phyloP scores from a whole-genome alignment of 1,140 invertebrate species.

The Rhagoletis zephyria region DNA sequence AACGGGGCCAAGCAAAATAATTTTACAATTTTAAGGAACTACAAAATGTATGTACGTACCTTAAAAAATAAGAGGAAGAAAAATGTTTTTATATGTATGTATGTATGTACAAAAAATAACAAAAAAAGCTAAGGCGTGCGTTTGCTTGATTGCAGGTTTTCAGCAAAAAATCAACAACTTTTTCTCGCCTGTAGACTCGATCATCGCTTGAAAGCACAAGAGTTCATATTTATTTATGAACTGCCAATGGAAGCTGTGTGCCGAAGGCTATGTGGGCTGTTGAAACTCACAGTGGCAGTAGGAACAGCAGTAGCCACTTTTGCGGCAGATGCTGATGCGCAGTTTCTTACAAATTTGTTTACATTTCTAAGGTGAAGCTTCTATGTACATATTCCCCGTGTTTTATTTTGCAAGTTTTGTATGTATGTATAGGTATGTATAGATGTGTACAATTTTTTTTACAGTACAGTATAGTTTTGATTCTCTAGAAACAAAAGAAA shows the following conservation, averaged over 20 bases:
- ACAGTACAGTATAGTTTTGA: background rate
- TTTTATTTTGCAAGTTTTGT: background rate
- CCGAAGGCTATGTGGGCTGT: background rate
- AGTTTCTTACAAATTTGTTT: background rate
- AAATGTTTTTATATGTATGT: background rate
- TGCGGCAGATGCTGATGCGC: background rate
- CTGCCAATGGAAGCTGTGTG: slow-evolving; percentile 39
- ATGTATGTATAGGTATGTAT: no score
- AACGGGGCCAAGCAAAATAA: background rate
- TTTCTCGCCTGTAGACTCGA: background rate
- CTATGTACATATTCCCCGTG: background rate
- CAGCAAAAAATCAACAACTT: slow-evolving; percentile 4
- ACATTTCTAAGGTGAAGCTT: slow-evolving; percentile 11
- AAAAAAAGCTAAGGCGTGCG: background rate
- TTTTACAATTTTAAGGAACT: slow-evolving; percentile 47
- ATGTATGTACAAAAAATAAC: background rate
- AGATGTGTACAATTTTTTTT: background rate
- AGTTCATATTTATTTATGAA: slow-evolving; percentile 50
- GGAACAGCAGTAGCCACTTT: background rate
- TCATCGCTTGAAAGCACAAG: slow-evolving; percentile 38
- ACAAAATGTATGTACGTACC: background rate
- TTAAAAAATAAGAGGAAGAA: no score
- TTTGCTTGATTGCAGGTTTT: slow-evolving; percentile 30
- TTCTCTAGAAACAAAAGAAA: background rate
- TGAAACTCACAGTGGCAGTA: background rate